Conservation (phyloP, 1,140 invertebrate species). For the Carcinoscorpius rotundicauda region DNA sequence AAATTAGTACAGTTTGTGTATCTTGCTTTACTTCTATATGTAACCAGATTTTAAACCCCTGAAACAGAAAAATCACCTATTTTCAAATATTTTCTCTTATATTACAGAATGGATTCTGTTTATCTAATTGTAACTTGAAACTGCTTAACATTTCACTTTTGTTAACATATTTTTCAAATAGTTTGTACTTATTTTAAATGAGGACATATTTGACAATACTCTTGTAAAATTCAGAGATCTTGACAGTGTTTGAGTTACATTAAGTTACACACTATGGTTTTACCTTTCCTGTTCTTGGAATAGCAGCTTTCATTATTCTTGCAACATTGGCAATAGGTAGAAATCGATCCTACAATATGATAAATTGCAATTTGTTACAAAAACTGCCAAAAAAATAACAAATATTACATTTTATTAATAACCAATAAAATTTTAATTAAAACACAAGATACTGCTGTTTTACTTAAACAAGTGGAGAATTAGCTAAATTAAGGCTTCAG, state of each 20-base stretch:
- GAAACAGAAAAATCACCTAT: no score
- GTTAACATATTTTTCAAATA: no score
- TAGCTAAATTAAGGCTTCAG: not conserved
- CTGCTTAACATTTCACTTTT: no score
- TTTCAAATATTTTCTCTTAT: no score
- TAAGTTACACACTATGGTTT: slow-evolving; percentile 16
- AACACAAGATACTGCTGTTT: not conserved
- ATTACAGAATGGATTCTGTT: no score
- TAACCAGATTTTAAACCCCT: no score
- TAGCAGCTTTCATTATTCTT: slow-evolving; percentile 97
- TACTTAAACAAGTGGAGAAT: not conserved
- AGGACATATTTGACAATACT: no score
- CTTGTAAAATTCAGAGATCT: not conserved
- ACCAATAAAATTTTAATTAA: slow-evolving; percentile 9
- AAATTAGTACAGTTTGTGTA: no score
- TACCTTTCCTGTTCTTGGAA: slow-evolving; percentile 91
- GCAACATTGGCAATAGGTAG: slow-evolving; percentile 97
- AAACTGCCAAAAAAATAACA: slow-evolving; percentile 4
- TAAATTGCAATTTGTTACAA: not conserved
- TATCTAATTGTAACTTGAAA: no score
- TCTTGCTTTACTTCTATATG: no score
- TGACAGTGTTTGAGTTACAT: not conserved
- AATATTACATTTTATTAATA: not conserved
- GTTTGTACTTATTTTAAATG: no score
- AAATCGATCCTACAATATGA: slow-evolving; percentile 68